Conservation (phyloP, 37 sponge, comb jelly and placozoan species). For the Spongilla lacustris region DNA sequence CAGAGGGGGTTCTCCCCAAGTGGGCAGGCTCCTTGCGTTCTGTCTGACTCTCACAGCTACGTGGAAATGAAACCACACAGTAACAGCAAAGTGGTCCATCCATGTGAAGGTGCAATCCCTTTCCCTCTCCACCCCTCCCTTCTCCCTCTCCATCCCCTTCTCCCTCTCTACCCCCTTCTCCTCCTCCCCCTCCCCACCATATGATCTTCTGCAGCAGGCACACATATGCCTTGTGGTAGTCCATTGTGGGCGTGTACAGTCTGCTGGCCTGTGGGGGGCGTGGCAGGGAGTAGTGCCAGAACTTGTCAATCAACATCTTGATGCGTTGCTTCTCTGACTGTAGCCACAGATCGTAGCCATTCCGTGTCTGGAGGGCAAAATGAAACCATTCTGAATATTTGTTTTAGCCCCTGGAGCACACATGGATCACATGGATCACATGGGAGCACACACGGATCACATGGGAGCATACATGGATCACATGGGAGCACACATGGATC, state of each 20-base stretch:
- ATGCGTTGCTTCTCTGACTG: conserved; percentile 76
- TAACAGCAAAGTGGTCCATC: neutral
- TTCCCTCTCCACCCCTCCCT: no score
- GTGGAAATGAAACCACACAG: neutral
- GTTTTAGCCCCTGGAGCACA: no score
- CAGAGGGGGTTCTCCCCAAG: conserved; percentile 54
- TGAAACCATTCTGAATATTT: neutral
- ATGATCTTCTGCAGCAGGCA: conserved; percentile 63
- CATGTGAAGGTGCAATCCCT: no score
- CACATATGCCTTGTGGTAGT: conserved; percentile 74
- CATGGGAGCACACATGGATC: no score
- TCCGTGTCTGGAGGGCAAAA: conserved; percentile 46
- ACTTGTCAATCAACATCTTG: conserved; percentile 64
- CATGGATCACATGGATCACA: no score
- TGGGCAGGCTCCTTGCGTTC: conserved; percentile 54
- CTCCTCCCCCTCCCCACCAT: conserved; percentile 22
- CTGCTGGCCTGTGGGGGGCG: conserved; percentile 55
- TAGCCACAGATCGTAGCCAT: conserved; percentile 85
- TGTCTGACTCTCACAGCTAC: conserved; percentile 51
- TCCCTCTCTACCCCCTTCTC: neutral
- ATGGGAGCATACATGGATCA: no score
- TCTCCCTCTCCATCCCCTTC: neutral
- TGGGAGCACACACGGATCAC: no score
- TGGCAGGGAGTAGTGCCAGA: conserved; percentile 85
- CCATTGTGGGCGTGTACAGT: conserved; percentile 60